Base-by-base conservation (phyloP, 2,888 invertebrate species). In the Perdita meconis region DNA sequence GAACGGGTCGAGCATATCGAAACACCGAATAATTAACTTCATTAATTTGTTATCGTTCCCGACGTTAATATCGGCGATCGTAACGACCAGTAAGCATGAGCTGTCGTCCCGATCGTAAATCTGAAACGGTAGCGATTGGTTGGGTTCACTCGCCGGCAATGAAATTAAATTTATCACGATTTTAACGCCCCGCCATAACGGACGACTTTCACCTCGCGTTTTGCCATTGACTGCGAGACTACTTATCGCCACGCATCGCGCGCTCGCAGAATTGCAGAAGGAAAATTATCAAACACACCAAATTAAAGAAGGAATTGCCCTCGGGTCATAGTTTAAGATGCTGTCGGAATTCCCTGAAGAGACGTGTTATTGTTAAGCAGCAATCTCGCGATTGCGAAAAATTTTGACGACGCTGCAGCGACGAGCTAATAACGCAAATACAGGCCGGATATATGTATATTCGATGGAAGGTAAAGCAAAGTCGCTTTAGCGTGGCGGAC, bases 371-470 rank as follows among this genome's bases (percentile, higher is more conserved):
- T n/a, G 69, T 77, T 78, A 78, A 78, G 69, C 79, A 69, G 56
- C 63, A 66, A 66, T 73, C 74, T 69, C 38, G 47, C 40, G 53
- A 56, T 36, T 1, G 13, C 66, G 67, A 74, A 83, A 83, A 77
- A 73, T 76, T 70, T 76, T 68, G 83, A 83, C 55, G 81, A 80
- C 42, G 82, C 80, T 80, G 86, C 79, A 47, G 19, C 47, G 68
- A 75, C 51, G 73, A 86, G 65, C 86, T 85, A 85, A 85, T 85
- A 85, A 86, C 85, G 82, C 66, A 82, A 84, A 82, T 84, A 74
- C 76, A 67, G 68, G 68, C 24, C 74, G 84, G 82, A 86, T 84
- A 86, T 82, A 85, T n/a, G n/a, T n/a, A 47, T 47, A 47, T 47
- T 85, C 74, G 67, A 81, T 53, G 81, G 77, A 66, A 82, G 85